Evolutionary conservation across 2,113 vertebrate genomes (phyloP).

Genomic region (Podarcis cretensis): DNA sequence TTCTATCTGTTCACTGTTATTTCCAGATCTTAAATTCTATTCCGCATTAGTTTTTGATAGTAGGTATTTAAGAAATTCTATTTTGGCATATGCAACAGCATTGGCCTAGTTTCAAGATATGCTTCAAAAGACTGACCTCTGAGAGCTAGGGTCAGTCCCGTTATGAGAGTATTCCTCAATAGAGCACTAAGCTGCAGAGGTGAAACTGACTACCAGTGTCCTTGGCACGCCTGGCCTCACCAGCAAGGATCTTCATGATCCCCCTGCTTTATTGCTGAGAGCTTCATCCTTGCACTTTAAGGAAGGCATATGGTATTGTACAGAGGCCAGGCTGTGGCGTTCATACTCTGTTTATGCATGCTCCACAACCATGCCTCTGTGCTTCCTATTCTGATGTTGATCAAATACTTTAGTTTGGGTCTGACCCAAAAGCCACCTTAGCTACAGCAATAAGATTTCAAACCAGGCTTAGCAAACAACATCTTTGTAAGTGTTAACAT

Average conservation of each 20-base stretch:
- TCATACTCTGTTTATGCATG: neutral
- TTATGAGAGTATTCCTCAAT: conserved; percentile 11
- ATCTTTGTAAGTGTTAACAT: neutral
- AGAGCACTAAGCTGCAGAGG: neutral
- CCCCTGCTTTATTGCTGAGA: neutral
- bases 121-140: neutral
- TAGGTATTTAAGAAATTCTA: neutral
- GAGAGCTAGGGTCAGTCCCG: neutral
- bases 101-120: neutral
- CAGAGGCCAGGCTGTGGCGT: neutral
- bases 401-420: neutral
- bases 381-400: neutral
- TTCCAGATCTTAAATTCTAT: neutral
- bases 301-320: neutral
- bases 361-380: neutral
- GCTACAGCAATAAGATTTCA: neutral
- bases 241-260: neutral
- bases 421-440: neutral
- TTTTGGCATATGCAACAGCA: neutral
- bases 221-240: neutral
- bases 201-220: too few species aligned
- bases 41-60: neutral
- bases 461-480: neutral
- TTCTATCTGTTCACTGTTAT: neutral
- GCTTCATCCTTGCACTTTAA: neutral